Evolutionary conservation across 2,888 invertebrate genomes (phyloP), one percentile per base, ranked within the genome.

Genomic region (Habrosyne pyritoides): DNA sequence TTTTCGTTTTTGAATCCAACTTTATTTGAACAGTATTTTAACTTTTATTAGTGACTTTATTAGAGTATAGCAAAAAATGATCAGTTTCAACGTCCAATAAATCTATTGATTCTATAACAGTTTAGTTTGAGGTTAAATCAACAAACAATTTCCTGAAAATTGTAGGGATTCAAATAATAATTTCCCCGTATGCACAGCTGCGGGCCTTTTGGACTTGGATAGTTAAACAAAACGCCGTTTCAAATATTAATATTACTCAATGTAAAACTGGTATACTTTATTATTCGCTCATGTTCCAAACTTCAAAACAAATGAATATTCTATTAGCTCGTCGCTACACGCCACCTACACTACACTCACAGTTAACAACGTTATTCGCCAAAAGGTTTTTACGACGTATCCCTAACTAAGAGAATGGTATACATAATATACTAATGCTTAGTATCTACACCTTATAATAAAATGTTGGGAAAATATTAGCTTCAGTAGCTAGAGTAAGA

Each of bases 231-330:
- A 36, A 50, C 21, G 46, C 4, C 26, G 52, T 10, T 46, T 30
- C 47, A 52, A 63, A 56, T 57, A 48, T 51, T 58, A 61, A 57
- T 42, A 57, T 42, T 51, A 54, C 48, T 57, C 52, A 56, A 54
- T 60, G 60, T 61, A 63, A 65, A 61, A 64, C 59, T 57, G 57
- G 53, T 26, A 47, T 54, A 56, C 59, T 64, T 58, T 54, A 54
- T 49, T 65, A 60, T 63, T 54, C 59, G 49, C 54, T 59, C 53
- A 55, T 21, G 51, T 58, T 50, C 21, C 48, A 57, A 66, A 66
- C 60, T 63, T 64, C 50, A 59, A 64, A 63, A 64, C 59, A 63
- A 70, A 73, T 73, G 69, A 75, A 75, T 73, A 75, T 67, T 73
- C 61, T 67, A 75, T 61, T 61, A 65, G 60, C 28, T 56, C 28